Evolutionary conservation across 2,113 vertebrate species (phyloP), one percentile per base, ranked within the genome.

Genomic region (Lophotis ruficrista): DNA sequence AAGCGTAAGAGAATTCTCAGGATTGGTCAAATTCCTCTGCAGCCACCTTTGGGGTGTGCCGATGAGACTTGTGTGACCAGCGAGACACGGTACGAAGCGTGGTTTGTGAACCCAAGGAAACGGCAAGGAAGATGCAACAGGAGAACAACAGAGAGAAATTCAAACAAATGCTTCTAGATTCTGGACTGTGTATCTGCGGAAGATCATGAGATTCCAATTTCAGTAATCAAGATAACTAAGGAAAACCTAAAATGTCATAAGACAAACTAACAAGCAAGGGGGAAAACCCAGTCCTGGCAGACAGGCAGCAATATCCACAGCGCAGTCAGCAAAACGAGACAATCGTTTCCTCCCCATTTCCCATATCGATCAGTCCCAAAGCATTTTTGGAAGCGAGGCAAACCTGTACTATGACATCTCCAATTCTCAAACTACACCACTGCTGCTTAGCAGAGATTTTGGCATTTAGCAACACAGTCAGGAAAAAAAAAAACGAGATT

Each of bases 101-200:
- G 14, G 43, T 19, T 65, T 77, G 62, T 31, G 76, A 89, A 20
- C 7, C 30, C 35, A 69, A 69, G 41, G 54, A 77, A 66, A 78
- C 2, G 18, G 31, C 65, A 87, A 51, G 58, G 57, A 80, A 25
- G 12, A n/a, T 12, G 17, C 60, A 75, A 27, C 5, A 18, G 37
- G 25, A 58, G 18, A 85, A 69, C 13, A 50, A n/a, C 41, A 23
- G 19, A 53, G 50, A 23, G 43, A 65, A 81, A 61, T 8, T 28
- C 35, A 56, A 72, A 33, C 8, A 73, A 50, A 41, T 4, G 12
- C 24, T 48, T 81, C 24, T 24, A 33, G 41, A 43, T 43, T 43
- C 41, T 15, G 1, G 61, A 28, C 31, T 17, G 2, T 3, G 0
- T 10, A 7, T 33, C 35, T 72, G n/a, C 10, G 6, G 50, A 87